These are phyloP conservation scores for Hippopotamus amphibius DNA, from an alignment of 2,113 vertebrate species.

Conservation along the genomic window DNA sequence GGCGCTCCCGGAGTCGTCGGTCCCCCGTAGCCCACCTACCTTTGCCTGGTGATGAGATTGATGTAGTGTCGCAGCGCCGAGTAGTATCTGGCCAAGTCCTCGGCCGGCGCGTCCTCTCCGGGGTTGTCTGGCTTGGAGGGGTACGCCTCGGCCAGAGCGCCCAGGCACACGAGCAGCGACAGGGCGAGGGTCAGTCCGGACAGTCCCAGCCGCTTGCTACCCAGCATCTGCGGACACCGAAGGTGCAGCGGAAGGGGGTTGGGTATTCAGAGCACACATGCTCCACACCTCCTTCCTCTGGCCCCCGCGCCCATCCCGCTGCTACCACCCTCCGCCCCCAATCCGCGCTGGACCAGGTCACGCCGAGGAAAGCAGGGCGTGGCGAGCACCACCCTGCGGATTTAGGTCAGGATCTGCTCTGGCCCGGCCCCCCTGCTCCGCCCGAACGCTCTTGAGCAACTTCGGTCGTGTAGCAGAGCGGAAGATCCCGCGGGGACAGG, in stretches of 20 bases:
- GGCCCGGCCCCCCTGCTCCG: neutral
- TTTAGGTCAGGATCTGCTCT: neutral
- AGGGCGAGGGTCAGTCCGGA: constrained; percentile 92
- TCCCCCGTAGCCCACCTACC: constrained; percentile 85
- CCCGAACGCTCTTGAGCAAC: neutral
- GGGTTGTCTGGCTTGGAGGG: constrained; percentile 97
- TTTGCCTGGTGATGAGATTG: constrained; percentile 99
- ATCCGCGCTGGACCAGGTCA: neutral
- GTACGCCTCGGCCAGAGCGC: constrained; percentile 94
- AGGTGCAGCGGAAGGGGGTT: neutral
- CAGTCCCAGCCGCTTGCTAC: constrained; percentile 91
- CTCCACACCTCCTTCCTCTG: too few species aligned
- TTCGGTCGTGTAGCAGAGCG: neutral
- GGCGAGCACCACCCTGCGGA: fast-evolving
- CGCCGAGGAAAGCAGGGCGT: neutral
- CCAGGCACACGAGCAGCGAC: constrained; percentile 93
- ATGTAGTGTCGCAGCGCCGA: constrained; percentile 98
- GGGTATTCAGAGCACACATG: neutral
- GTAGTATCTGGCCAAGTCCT: constrained; percentile 99
- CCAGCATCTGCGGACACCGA: constrained; percentile 91
- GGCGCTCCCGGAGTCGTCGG: fast-evolving
- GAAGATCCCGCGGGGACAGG: fast-evolving
- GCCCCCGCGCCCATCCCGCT: neutral
- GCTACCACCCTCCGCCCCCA: neutral
- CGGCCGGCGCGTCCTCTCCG: constrained; percentile 95